phyloP scores from a whole-genome alignment of 2,888 invertebrate species.

The Lithophane ornitopus region DNA sequence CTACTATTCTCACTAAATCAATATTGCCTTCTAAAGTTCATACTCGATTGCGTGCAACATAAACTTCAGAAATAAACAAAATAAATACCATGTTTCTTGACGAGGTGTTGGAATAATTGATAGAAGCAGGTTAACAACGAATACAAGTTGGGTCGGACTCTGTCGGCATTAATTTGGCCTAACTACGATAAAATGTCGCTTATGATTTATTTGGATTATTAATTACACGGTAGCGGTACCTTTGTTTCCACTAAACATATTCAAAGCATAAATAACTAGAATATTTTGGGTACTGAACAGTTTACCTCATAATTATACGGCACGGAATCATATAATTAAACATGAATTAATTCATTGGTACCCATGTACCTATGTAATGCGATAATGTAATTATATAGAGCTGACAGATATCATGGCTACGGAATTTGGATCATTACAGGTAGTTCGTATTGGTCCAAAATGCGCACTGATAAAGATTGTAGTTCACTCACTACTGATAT shows the following conservation, averaged over 20 bases:
- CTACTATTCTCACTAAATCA: slow-evolving; percentile 25
- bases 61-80: slow-evolving; percentile 26
- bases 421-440: background rate
- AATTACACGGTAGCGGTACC: slow-evolving; percentile 28
- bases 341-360: slow-evolving; percentile 27
- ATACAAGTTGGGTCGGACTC: slow-evolving; percentile 20
- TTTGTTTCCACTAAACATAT: slow-evolving; percentile 43
- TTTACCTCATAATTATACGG: slow-evolving; percentile 50
- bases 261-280: slow-evolving; percentile 39
- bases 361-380: background rate
- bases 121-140: slow-evolving; percentile 40
- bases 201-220: slow-evolving; percentile 54
- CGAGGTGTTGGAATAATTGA: slow-evolving; percentile 58
- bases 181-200: slow-evolving; percentile 44
- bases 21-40: slow-evolving; percentile 15
- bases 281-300: slow-evolving; percentile 36
- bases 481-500: background rate
- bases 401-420: background rate
- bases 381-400: slow-evolving; percentile 17
- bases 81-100: slow-evolving; percentile 32
- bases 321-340: slow-evolving; percentile 28
- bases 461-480: background rate
- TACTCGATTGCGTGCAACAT: slow-evolving; percentile 36
- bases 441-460: slow-evolving; percentile 1
- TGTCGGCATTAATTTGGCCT: slow-evolving; percentile 50